phyloP scores from a whole-genome alignment of 2,797 vertebrate genomes.

The Thaleichthys pacificus region DNA sequence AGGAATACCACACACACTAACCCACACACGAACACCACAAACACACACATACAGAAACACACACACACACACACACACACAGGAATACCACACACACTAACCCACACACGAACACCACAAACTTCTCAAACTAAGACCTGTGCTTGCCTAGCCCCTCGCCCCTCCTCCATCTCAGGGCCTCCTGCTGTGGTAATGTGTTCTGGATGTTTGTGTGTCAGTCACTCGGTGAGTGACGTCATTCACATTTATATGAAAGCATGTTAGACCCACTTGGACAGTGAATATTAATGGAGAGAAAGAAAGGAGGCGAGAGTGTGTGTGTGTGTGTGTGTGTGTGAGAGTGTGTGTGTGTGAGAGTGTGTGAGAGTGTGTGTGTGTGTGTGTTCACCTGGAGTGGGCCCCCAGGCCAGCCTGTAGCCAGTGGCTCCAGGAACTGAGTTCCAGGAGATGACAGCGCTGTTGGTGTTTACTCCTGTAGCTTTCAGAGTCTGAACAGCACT shows the following conservation, averaged over 20 bases:
- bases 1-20: too few relatives aligned
- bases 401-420: slow-evolving; percentile 86
- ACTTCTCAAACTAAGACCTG: too few relatives aligned
- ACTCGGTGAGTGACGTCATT: too few relatives aligned
- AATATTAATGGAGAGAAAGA: background rate
- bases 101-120: background rate
- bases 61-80: too few relatives aligned
- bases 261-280: background rate
- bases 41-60: slow-evolving; percentile 2
- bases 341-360: background rate
- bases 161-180: too few relatives aligned
- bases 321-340: too few relatives aligned
- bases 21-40: too few relatives aligned
- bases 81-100: background rate
- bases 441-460: slow-evolving; percentile 79
- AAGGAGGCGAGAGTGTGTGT: background rate
- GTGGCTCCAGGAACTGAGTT: slow-evolving; percentile 84
- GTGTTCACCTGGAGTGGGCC: slow-evolving; percentile 82
- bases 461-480: slow-evolving; percentile 79
- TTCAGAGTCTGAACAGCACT: slow-evolving; percentile 81
- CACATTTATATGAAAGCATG: background rate
- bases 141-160: too few relatives aligned
- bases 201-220: too few relatives aligned
- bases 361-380: background rate
- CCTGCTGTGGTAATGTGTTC: too few relatives aligned